phyloP scores from a whole-genome alignment of 2,888 invertebrate species.

The Nemurella pictetii region DNA sequence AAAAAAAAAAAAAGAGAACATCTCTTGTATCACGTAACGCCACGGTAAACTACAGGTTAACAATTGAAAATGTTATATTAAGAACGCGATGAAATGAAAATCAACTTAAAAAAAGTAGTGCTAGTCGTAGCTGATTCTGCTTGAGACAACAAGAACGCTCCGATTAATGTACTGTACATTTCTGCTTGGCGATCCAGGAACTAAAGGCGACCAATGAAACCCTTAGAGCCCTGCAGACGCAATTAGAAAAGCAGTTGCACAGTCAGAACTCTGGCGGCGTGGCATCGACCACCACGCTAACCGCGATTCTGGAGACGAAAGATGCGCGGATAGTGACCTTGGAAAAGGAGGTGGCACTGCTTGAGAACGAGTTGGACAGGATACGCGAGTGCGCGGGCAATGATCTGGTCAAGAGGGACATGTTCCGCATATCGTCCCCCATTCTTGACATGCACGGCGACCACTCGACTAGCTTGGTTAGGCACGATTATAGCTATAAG shows the following conservation, averaged over 20 bases:
- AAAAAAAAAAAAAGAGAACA: not conserved
- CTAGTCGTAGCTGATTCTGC: not conserved
- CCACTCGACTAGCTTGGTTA: constrained; percentile 50
- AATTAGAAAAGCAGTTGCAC: constrained; percentile 70
- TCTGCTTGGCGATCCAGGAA: constrained; percentile 61
- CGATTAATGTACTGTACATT: constrained; percentile 37
- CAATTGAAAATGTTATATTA: not conserved
- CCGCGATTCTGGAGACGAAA: constrained; percentile 81
- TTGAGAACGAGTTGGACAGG: constrained; percentile 75
- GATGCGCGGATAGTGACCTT: constrained; percentile 84
- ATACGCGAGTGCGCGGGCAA: constrained; percentile 55
- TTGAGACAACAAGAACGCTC: not conserved
- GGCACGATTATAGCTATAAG: constrained; percentile 68
- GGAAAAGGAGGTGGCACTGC: constrained; percentile 79
- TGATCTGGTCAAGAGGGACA: not conserved
- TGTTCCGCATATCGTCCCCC: constrained; percentile 30
- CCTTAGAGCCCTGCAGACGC: constrained; percentile 78
- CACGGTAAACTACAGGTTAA: not conserved
- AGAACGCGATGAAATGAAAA: not conserved
- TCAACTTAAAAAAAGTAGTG: not conserved
- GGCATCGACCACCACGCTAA: constrained; percentile 70
- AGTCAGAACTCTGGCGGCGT: constrained; percentile 44
- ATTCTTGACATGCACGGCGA: constrained; percentile 34
- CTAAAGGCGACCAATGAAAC: constrained; percentile 83
- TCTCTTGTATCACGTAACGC: not conserved